Evolutionary conservation across 1,140 invertebrate genomes (phyloP).

Genomic region (Nylanderia fulva): DNA sequence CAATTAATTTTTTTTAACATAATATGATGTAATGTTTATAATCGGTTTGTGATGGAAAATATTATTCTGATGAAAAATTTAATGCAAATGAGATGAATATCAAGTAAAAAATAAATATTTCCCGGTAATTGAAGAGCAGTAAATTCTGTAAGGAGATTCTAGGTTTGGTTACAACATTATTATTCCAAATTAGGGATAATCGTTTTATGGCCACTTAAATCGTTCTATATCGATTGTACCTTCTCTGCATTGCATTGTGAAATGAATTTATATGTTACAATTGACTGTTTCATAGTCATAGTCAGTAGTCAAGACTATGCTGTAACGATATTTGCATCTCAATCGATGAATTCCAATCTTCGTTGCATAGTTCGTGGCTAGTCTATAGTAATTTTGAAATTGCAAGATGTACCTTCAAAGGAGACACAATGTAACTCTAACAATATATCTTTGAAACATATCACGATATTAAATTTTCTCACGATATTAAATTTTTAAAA

Average conservation of each 20-base stretch:
- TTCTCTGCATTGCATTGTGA: background rate
- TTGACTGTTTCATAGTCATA: constrained; percentile 46
- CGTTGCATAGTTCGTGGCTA: constrained; percentile 31
- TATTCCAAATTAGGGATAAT: constrained; percentile 13
- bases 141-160: background rate
- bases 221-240: background rate
- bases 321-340: constrained; percentile 55
- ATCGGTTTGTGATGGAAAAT: background rate
- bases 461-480: constrained; percentile 15
- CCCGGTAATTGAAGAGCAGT: background rate
- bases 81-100: background rate
- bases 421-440: constrained; percentile 28
- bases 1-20: background rate
- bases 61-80: background rate
- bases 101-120: background rate
- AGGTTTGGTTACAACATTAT: constrained; percentile 1
- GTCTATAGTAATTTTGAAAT: constrained; percentile 44
- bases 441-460: constrained; percentile 16
- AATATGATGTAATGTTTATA: background rate
- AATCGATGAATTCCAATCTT: constrained; percentile 57
- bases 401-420: constrained; percentile 38
- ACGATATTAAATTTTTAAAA: no score
- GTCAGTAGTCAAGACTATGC: constrained; percentile 40
- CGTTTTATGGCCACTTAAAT: background rate
- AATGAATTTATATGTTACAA: constrained; percentile 58